Base-by-base conservation (phyloP, 1,140 invertebrate species). In the Pachypeltis micranthus region DNA sequence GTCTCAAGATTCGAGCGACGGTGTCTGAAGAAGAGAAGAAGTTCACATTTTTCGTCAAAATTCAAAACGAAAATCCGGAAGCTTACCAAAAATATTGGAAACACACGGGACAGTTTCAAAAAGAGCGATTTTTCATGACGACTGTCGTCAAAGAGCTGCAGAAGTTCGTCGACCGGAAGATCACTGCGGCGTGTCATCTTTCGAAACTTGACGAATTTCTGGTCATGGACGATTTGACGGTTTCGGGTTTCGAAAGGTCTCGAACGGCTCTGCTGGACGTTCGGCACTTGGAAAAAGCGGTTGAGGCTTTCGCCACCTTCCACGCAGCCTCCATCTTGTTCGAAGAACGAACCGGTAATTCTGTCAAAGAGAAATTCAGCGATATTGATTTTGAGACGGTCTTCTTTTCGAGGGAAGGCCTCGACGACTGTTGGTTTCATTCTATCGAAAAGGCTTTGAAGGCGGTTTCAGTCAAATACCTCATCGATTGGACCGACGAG, bases 91-190 rank as follows among this genome's bases (percentile, higher is more conserved):
- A 24, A n/a, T 61, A 61, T 24, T 61, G 44, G 7, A 28, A 44
- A 3, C n/a, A n/a, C 0, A 61, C 47, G 31, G 19, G 27, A 2
- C 19, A 25, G n/a, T 61, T 23, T n/a, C 27, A 44, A 2, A 61
- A 61, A 47, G 59, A 61, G 34, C 59, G 47, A 19, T 31, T 61
- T 1, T 10, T 61, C 12, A 47, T 61, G 19, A 61, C 59, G 1
- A 44, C 26, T 2, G 0, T 61, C 1, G 2, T 61, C 7, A 39
- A 61, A 16, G 59, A 61, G 26, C 31, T 61, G 26, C 59, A 47
- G 10, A 25, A 24, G 4, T 24, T 27, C 26, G 1, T 44, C 2
- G 34, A 23, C 0, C 26, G 27, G 34, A 61, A 28, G 29, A 12
- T 61, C 19, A 61, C 59, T 1, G 29, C 59, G 16, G 34, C 44